Percentiles rank a stretch among this genome's conserved stretches.
Evolutionary conservation across 1,140 invertebrate species (phyloP).

Genomic region (Pogonus chalceus): DNA sequence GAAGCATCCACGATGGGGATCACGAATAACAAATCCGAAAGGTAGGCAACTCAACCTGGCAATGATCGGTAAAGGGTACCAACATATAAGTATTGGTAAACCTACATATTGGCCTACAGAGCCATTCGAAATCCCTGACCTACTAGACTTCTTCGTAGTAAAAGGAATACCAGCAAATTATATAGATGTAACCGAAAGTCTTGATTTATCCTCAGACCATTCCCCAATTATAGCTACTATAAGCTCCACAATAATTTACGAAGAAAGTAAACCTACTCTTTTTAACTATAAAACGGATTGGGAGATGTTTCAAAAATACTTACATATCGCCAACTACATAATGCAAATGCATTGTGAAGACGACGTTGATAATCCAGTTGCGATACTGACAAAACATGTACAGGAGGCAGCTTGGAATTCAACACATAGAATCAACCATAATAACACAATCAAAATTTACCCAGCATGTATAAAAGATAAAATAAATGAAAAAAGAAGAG

Average conservation of each 20-base stretch:
- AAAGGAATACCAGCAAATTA: constrained; percentile 18
- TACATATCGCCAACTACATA: constrained; percentile 1
- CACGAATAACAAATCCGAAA: constrained; percentile 24
- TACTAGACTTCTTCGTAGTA: constrained; percentile 31
- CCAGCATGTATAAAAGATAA: neutral
- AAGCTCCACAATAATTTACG: constrained; percentile 8
- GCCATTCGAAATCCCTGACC: constrained; percentile 27
- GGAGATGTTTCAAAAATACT: neutral
- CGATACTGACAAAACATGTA: constrained; percentile 17
- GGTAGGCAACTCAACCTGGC: constrained; percentile 20
- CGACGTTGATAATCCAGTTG: neutral
- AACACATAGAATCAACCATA: neutral
- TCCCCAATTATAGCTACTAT: constrained; percentile 17
- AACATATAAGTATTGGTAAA: constrained; percentile 18
- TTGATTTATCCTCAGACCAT: constrained; percentile 21
- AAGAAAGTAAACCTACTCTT: neutral
- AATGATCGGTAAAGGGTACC: neutral
- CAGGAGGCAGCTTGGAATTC: constrained; percentile 19
- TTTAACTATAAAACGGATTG: neutral
- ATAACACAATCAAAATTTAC: neutral
- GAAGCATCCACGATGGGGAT: constrained; percentile 32
- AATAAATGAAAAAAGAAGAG: neutral
- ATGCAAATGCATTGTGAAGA: constrained; percentile 13
- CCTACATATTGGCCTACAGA: constrained; percentile 35
- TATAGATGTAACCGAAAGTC: constrained; percentile 11